Evolutionary conservation across 2,888 invertebrate genomes (phyloP), one percentile per base, ranked within the genome.

Genomic region (Baronia brevicornis): DNA sequence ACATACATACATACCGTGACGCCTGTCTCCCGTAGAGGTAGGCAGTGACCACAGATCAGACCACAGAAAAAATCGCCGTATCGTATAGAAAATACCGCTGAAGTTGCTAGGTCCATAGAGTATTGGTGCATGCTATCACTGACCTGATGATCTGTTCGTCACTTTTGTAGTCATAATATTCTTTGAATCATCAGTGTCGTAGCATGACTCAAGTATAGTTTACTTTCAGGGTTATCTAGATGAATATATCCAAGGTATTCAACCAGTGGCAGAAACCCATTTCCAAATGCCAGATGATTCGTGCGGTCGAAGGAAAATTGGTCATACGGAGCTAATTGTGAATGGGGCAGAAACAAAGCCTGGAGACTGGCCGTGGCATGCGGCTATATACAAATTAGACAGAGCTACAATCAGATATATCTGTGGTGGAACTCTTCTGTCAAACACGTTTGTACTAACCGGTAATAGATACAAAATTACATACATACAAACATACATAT

Each of bases 281-380:
- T 28, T 48, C 0, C 39, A 44, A 4, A 33, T 43, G 3, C 47
- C 48, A 0, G 54, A 56, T 3, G 38, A 36, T 2, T 39, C 46
- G 0, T 75, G 74, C 38, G 74, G 74, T 1, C 48, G 56, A 37
- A 55, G 64, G 0, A 51, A 65, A 34, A 44, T 73, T 0, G 34
- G 42, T 0, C 60, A 69, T 17, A 66, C 63, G 0, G 65, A 57
- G 21, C 41, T 75, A 5, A 71, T 79, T 13, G 66, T 69, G 1
- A 58, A 60, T 17, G 77, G 73, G 0, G 38, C 42, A 4, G 43
- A 54, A 0, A 64, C 71, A 0, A 63, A 67, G 21, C 59, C 68
- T 3, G 77, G 77, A 1, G 73, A 77, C 37, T 79, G 73, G 74
- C 77, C 78, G 0, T 79, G 78, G 77, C 79, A 78, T 43, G 60